Base-by-base conservation (phyloP, 2,888 invertebrate species). In the Meteorus colon region DNA sequence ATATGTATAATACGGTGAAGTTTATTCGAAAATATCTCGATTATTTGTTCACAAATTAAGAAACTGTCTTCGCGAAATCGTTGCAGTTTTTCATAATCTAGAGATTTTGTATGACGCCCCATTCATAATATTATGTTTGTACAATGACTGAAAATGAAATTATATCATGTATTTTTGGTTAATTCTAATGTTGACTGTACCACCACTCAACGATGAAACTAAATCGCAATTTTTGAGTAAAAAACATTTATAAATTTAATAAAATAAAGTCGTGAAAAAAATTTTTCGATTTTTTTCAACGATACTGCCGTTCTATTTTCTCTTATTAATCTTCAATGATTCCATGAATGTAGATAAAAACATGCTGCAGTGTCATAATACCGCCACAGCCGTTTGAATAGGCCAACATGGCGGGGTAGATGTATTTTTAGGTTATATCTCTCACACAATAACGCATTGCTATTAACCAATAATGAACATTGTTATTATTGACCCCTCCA, bases 331-430 rank as follows among this genome's bases (percentile, higher is more conserved):
- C n/a, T 76, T 71, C 60, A 34, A 70, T 45, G n/a, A 14, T 45
- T 69, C 55, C 8, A 66, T 59, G 59, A 71, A 29, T 31, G 73
- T 69, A 37, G 45, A 55, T 63, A 63, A 63, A 29, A 63, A 34
- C 34, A 60, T 70, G 24, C 48, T 55, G 12, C 8, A 51, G 62
- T 34, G 66, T 37, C 68, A 29, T 37, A 63, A 59, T 71, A 45
- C 74, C 78, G 78, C 78, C 74, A 76, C 78, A 76, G 76, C 75
- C 74, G 74, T 78, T 78, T 78, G 74, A 78, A 78, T 78, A 37
- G 31, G 48, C 41, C 76, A 78, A 78, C 48, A 77, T 78, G 76
- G 76, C 76, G 76, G 74, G 41, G 41, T 29, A 27, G 48, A 55
- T 31, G 63, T 45, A 69, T 69, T 71, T 60, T 34, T 71, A 60